These are phyloP conservation scores for Stenurella melanura DNA, from an alignment of 2,888 invertebrate genomes.

Conservation along the genomic window DNA sequence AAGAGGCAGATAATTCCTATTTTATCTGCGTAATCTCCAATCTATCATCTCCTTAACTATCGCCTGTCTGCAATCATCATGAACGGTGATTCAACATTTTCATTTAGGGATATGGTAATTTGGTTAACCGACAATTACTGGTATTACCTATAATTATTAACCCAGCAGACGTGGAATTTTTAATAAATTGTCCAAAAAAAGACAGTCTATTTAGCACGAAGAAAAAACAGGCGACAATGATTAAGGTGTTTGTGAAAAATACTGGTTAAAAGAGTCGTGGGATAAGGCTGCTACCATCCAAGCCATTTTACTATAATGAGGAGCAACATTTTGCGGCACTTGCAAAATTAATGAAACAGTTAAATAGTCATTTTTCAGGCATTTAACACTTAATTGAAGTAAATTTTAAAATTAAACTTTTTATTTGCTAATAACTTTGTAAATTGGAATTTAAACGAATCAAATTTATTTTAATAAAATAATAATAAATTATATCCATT, in stretches of 20 bases:
- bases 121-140: conserved; percentile 8
- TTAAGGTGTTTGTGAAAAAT: background rate
- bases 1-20: conserved; percentile 36
- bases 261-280: too few species aligned
- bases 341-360: too few species aligned
- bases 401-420: too few species aligned
- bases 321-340: too few species aligned
- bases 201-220: background rate
- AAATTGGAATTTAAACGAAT: too few species aligned
- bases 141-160: conserved; percentile 15
- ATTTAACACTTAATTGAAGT: too few species aligned
- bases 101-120: conserved; percentile 41
- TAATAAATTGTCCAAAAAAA: conserved; percentile 8
- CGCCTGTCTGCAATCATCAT: conserved; percentile 51
- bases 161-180: conserved; percentile 1
- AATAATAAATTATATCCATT: too few species aligned
- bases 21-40: conserved; percentile 49
- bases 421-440: too few species aligned
- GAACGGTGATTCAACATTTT: conserved; percentile 54
- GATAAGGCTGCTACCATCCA: too few species aligned
- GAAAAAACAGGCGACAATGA: background rate
- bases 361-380: too few species aligned
- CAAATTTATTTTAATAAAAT: too few species aligned
- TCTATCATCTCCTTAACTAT: conserved; percentile 52
- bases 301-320: too few species aligned